Evolutionary conservation across 2,113 vertebrate species (phyloP), one percentile per base, ranked within the genome.

Genomic region (Redunca redunca): DNA sequence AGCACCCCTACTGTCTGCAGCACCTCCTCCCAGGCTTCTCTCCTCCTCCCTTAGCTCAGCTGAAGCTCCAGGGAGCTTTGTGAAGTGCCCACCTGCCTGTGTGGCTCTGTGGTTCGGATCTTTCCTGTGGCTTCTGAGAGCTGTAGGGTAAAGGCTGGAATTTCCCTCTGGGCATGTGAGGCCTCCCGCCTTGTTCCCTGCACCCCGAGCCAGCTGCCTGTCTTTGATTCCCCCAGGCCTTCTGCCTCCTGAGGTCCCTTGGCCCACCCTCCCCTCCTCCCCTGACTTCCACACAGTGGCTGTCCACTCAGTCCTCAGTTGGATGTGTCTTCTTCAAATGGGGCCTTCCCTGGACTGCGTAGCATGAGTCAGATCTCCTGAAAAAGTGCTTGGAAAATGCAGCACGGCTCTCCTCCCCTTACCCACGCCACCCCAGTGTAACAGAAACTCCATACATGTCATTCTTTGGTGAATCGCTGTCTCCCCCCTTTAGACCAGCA

Each of bases 401-500:
- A 1, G 0, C 16, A 0, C 6, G 0, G 16, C 28, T 30, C 43
- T 36, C 13, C 12, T 57, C 5, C 13, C 7, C 0, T 26, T 6
- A 0, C 46, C 16, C 10, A 2, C 6, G 46, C 33, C 4, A 1
- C 28, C 23, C 23, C 7, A 5, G 5, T 4, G 11, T 21, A 15
- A 5, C 12, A n/a, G 23, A 11, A 21, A n/a, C n/a, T 50, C 15
- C 81, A 23, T 2, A 2, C 0, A 0, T 30, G 21, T 6, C 14
- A 10, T 57, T 50, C 85, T 26, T 52, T 6, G 8, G 0, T 13
- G 67, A 77, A 16, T 19, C 23, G 0, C 17, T 40, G 1, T 28
- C 7, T 67, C 67, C 23, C 21, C 11, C 11, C 16, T 58, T 5
- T 11, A 60, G 17, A 78, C 16, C 9, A 3, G 2, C 16, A 28